Evolutionary conservation across 2,113 vertebrate genomes (phyloP), one percentile per base, ranked within the genome.

Genomic region (Cryptomyrus ogoouensis): DNA sequence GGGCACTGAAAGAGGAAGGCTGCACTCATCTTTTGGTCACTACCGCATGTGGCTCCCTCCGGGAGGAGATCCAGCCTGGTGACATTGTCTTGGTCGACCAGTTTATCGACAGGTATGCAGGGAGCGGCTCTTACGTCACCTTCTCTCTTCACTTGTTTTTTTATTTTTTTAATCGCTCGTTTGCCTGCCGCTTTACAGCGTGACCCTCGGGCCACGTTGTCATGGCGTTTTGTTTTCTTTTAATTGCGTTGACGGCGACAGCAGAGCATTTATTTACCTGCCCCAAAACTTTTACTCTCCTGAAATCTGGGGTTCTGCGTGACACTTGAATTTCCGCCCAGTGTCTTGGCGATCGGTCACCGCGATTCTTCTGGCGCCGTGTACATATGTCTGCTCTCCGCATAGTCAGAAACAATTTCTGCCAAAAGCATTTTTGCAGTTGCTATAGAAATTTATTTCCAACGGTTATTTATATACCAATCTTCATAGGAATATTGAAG

Each of bases 81-180:
- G 98, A 99, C 90, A 97, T 99, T 3, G 94, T 99, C 91, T 94
- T 99, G 53, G 95, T 98, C 0, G 98, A 99, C 93, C 98, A 99
- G 90, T 99, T 99, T 94, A 99, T 99, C 90, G 98, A 99, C 95
- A 95, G 98, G 98, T 97, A 93, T 95, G 35, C 42, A 17, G 31
- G 50, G 49, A 88, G 66, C 10, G 62, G 74, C 47, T 13, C 19
- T 44, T 13, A 8, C 2, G 21, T 31, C 87, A 21, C 19, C 35
- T 44, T 42, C 21, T 3, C 35, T n/a, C 56, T 66, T n/a, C 8
- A 39, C 10, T 42, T 27, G 24, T 17, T 19, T 35, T 6, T 56
- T 39, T 35, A 10, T 56, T 5, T 10, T 10, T 27, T 49, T 49
- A 50, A 62, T n/a, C 58, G 58, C 58, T 5, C 2, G 19, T 44